Base-by-base conservation (phyloP, 2,113 vertebrate species). In the Malurus melanocephalus region DNA sequence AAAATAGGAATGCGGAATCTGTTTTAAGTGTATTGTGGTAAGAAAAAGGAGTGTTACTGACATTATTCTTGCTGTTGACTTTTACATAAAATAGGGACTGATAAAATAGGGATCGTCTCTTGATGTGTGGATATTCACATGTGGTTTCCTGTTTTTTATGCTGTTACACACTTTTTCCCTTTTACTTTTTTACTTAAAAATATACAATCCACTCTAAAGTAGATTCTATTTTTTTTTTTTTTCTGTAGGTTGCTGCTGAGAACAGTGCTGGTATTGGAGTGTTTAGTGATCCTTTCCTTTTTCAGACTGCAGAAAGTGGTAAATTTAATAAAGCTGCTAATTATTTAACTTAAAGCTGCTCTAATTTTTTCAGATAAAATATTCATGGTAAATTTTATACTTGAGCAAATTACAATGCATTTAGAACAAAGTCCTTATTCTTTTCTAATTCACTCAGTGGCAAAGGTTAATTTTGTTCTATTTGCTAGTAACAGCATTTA, bases 271-370 rank as follows among this genome's bases (percentile, higher is more conserved):
- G 98, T 85, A 77, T 96, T 45, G 99, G 99, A 95, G 68, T 98
- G 32, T 99, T 98, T 95, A 99, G 99, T 13, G 97, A 98, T 78
- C 97, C 98, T 66, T 97, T 99, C 82, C 99, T 98, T 93, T 98
- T 99, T 94, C 98, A 99, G 96, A 99, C 99, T 14, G 97, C 98
- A 88, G 99, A 99, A 97, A 99, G 99, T 93, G 97, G 99, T 99
- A 98, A 97, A 88, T 95, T 98, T 97, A 88, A 68, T 84, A 78
- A 91, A 88, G 22, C 4, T 67, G 53, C 89, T 87, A 86, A 76
- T 57, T 87, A 48, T 67, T 91, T 87, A 78, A 28, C 32, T 56
- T 80, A 57, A 65, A 64, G 9, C 57, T 94, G n/a, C 30, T 80
- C 7, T 75, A 42, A 69, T 88, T 35, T 46, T 5, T 82, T 76